Base-by-base conservation (phyloP, 92 coral and sea anemone genomes). In the Anthopleura xanthogrammica region DNA sequence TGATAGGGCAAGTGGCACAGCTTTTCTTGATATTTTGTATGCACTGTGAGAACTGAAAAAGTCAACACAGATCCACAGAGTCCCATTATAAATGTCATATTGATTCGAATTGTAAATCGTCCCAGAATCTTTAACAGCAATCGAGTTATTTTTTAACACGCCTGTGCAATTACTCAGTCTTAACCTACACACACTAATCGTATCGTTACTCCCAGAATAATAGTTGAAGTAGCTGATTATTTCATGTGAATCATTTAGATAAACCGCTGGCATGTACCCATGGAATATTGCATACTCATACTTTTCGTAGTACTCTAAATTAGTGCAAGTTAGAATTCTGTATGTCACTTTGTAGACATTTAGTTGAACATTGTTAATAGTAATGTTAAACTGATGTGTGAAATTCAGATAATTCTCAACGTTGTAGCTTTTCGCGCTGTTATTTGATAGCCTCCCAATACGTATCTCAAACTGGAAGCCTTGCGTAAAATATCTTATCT, bases 191-290 rank as follows among this genome's bases (percentile, higher is more conserved):
- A 82, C 70, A 11, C 24, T 17, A 56, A 82, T 82, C 36, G 56
- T 55, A 20, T 60, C 55, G 58, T 73, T 71, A 10, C 39, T 20
- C 13, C 17, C 58, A 41, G 29, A 3, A 50, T 36, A 82, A 22
- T 82, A 82, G 40, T 82, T 52, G 16, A 46, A 64, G 24, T 82
- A 72, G 7, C 76, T 16, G 64, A 82, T 68, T 39, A 46, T 73
- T 40, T 82, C 85, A 70, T 71, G 78, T 72, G 85, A 52, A 17
- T 72, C 39, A 57, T 82, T 82, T 43, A 82, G 16, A 41, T 82
- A 73, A n/a, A 82, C 85, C 85, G 85, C 85, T 82, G 85, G 78
- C 85, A 52, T 82, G 17, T 82, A 72, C 1, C 85, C 85, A 43
- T 72, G 46, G 3, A 82, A 71, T 24, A 82, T 42, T 58, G 85